Conservation (phyloP, 2,113 vertebrate genomes). For the Sardina pilchardus region DNA sequence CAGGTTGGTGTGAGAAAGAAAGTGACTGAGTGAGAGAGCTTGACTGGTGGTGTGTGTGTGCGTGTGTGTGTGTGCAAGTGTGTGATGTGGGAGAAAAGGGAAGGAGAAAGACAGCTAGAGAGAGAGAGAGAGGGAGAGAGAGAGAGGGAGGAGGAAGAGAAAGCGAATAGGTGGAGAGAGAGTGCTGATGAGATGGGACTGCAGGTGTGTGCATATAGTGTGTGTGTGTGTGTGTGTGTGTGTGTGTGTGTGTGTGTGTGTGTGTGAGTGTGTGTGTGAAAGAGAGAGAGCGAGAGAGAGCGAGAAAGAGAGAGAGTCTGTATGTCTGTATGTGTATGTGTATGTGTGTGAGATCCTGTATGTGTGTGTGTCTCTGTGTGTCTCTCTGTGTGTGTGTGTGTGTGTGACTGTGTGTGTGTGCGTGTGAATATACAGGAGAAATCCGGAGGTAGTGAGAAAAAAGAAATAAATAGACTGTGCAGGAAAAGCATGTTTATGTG, state of each 20-base stretch:
- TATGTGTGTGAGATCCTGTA: no score
- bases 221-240: background rate
- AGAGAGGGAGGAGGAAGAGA: background rate
- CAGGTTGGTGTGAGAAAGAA: background rate
- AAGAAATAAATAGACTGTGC: slow-evolving; percentile 15
- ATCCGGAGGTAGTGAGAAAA: slow-evolving; percentile 8
- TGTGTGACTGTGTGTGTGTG: slow-evolving; percentile 10
- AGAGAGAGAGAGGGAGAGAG: background rate
- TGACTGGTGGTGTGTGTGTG: background rate
- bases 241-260: background rate
- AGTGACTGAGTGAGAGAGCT: background rate
- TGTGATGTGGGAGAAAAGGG: background rate
- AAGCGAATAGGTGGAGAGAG: background rate
- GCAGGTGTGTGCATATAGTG: background rate
- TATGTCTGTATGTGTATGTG: background rate
- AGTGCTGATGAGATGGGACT: background rate
- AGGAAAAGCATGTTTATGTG: background rate
- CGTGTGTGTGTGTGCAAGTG: background rate
- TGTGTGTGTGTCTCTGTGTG: no score
- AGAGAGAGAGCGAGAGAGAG: no score
- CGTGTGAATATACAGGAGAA: background rate
- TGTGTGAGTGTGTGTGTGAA: background rate
- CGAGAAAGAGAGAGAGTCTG: no score
- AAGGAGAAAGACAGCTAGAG: background rate
- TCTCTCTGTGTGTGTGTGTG: background rate